phyloP scores from a whole-genome alignment of 2,113 vertebrate species.

The Otocyon megalotis region DNA sequence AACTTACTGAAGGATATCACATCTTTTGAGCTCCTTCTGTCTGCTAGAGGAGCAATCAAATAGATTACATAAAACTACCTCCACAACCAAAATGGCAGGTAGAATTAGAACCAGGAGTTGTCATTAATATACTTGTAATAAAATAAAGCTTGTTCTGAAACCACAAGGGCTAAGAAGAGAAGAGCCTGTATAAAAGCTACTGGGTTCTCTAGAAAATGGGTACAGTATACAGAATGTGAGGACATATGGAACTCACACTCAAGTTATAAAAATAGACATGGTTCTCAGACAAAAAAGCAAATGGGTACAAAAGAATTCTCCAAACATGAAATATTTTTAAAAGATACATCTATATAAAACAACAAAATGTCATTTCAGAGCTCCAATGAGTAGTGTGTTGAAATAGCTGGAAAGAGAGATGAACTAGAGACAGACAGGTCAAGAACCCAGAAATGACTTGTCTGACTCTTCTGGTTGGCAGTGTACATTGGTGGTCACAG shows the following conservation, averaged over 20 bases:
- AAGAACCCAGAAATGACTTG: conserved; percentile 66
- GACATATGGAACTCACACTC: conserved; percentile 84
- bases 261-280: conserved; percentile 90
- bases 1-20: conserved; percentile 50
- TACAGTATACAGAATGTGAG: conserved; percentile 79
- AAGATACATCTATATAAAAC: conserved; percentile 85
- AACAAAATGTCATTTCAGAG: conserved; percentile 76
- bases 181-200: conserved; percentile 83
- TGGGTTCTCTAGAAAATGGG: conserved; percentile 83
- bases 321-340: conserved; percentile 85
- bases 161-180: conserved; percentile 74
- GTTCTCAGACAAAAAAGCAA: conserved; percentile 86
- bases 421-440: conserved; percentile 65
- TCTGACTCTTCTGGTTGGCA: conserved; percentile 74
- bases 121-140: conserved; percentile 70
- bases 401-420: conserved; percentile 66
- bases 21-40: conserved; percentile 61
- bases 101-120: conserved; percentile 72
- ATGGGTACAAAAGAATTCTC: conserved; percentile 87
- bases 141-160: conserved; percentile 82
- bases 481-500: conserved; percentile 68
- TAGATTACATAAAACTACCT: conserved; percentile 46
- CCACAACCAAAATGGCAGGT: conserved; percentile 63
- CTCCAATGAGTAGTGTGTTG: conserved; percentile 67
- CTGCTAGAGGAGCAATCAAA: conserved; percentile 54